phyloP scores from a whole-genome alignment of 2,888 invertebrate species.

The Crossocerus cetratus region DNA sequence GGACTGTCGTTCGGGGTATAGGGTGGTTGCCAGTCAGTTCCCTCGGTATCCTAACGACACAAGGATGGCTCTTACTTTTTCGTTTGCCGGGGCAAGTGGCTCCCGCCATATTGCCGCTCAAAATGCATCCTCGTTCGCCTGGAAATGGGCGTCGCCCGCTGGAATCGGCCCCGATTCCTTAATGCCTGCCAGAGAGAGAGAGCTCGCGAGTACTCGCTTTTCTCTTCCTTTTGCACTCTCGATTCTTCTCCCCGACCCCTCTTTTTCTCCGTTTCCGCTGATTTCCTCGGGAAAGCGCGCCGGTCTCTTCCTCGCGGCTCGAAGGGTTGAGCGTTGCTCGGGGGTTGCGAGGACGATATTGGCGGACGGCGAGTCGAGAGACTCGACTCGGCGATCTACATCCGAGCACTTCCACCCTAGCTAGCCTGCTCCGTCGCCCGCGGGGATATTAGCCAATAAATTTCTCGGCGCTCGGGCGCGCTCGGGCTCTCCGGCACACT shows the following conservation, averaged over 20 bases:
- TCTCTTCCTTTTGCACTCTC: conserved; percentile 6
- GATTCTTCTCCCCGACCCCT: background rate
- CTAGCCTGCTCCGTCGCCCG: conserved; percentile 30
- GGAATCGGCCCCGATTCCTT: conserved; percentile 49
- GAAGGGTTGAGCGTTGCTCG: conserved; percentile 25
- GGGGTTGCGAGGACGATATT: conserved; percentile 10
- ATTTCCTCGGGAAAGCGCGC: background rate
- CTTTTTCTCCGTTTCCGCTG: background rate
- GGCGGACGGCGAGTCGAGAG: conserved; percentile 27
- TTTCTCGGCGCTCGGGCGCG: conserved; percentile 38
- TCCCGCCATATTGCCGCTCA: conserved; percentile 61
- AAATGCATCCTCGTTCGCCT: conserved; percentile 56
- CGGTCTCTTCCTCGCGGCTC: background rate
- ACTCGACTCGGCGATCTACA: conserved; percentile 45
- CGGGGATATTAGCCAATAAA: conserved; percentile 65
- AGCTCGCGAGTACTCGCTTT: conserved; percentile 23
- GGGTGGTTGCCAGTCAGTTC: conserved; percentile 18
- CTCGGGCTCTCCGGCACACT: conserved; percentile 22
- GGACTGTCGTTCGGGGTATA: conserved; percentile 18
- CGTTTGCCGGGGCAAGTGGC: conserved; percentile 34
- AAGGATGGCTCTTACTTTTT: conserved; percentile 54
- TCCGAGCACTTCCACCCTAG: conserved; percentile 31
- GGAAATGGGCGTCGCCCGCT: conserved; percentile 46
- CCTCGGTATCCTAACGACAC: conserved; percentile 47
- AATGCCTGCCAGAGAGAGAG: conserved; percentile 17